Base-by-base conservation (phyloP, 2,797 vertebrate species). In the Centropyge bicolor region DNA sequence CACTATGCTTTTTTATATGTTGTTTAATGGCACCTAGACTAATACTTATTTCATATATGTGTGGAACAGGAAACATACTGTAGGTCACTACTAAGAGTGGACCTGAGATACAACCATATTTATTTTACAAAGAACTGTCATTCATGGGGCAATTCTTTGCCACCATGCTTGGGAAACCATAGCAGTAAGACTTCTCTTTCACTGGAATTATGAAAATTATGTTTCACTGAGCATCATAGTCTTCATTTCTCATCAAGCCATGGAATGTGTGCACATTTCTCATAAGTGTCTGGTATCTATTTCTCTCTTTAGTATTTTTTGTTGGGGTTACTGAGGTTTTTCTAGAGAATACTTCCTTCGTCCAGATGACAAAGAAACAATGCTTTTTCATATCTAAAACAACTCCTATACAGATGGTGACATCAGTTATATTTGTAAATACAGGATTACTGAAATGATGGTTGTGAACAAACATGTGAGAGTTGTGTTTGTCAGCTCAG, bases 401-500 rank as follows among this genome's bases (percentile, higher is more conserved):
- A 55, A 19, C 22, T 35, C 22, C 0, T n/a, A 4, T 38, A 56
- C 52, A 62, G 36, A 10, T n/a, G 27, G 46, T 67, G 57, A 8
- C 6, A 64, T 31, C 5, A 22, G 10, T 43, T 35, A 19, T 11
- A 31, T 68, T 14, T 68, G 40, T 67, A 13, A 36, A 38, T 27
- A 52, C 19, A 46, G 19, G 12, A 61, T 36, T 31, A 14, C 43
- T 70, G 38, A 71, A 35, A 27, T 49, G 22, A 57, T 2, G 17
- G 31, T 4, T 8, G 35, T 38, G 20, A 51, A 38, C 62, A 66
- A 72, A 41, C 41, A 68, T 24, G 40, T 0, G 41, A 62, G 24
- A 56, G 38, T 43, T 46, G 22, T 57, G 27, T 86, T 82, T 79
- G 31, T 71, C 45, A 43, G 55, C 66, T 82, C 36, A 60, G 49